A percentile compares a stretch with the other conserved stretches of the same genome.
Conservation (phyloP, 2,113 vertebrate genomes). For the Aix galericulata region DNA sequence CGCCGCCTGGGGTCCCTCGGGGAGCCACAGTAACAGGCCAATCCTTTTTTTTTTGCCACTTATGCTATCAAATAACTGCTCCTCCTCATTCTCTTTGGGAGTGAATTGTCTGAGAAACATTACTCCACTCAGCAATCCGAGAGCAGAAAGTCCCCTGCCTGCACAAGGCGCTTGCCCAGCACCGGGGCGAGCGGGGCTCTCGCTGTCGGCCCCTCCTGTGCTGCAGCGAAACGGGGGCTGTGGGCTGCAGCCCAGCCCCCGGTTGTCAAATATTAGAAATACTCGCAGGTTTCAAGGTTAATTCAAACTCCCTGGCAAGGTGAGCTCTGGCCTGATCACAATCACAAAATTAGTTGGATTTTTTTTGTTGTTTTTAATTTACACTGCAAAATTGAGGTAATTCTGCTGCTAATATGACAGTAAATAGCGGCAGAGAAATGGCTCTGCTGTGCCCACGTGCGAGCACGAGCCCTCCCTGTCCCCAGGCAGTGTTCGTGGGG, state of each 20-base stretch:
- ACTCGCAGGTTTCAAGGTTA: neutral
- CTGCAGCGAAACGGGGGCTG: neutral
- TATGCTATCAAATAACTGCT: neutral
- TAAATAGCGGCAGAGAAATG: neutral
- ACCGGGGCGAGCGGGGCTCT: neutral
- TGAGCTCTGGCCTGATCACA: neutral
- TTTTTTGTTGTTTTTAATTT: neutral
- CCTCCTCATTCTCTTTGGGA: neutral
- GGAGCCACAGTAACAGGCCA: neutral
- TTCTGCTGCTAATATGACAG: slow-evolving; percentile 3
- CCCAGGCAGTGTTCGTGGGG: fast-evolving
- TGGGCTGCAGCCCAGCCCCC: fast-evolving
- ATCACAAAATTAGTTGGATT: neutral
- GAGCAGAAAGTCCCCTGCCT: neutral
- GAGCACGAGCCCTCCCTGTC: neutral
- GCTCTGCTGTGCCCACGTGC: neutral
- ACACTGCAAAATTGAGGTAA: neutral
- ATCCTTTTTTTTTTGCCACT: neutral
- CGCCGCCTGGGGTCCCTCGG: fast-evolving
- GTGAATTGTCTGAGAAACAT: neutral
- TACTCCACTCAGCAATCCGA: neutral
- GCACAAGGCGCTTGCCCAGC: neutral
- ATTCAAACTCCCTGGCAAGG: neutral
- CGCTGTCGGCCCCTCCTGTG: fast-evolving
- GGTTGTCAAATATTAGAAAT: neutral